Conservation (phyloP, 2,113 vertebrate genomes). For the Macrotus californicus region DNA sequence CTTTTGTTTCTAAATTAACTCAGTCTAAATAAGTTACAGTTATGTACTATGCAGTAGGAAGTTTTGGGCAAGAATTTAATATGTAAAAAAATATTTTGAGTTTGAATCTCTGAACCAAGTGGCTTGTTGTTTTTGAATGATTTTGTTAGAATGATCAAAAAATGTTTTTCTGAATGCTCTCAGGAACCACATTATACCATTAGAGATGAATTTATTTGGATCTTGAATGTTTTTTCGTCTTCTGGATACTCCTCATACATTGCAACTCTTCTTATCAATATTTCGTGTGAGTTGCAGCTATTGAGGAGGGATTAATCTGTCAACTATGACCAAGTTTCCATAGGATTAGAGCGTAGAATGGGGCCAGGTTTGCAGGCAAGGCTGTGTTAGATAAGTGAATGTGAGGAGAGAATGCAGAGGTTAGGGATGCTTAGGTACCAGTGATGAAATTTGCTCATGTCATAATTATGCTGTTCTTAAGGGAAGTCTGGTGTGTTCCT, state of each 20-base stretch:
- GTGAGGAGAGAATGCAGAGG: neutral
- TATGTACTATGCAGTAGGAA: neutral
- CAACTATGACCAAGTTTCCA: neutral
- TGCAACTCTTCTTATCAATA: neutral
- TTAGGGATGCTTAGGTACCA: neutral
- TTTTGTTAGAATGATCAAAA: slow-evolving; percentile 26
- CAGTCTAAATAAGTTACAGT: slow-evolving; percentile 60
- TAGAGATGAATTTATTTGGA: neutral
- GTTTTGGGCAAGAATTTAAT: neutral
- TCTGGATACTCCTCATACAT: neutral
- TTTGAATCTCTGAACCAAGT: neutral
- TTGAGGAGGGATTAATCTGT: neutral
- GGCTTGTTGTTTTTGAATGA: neutral
- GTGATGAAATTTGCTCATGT: neutral
- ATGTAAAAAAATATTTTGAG: neutral
- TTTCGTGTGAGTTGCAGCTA: neutral
- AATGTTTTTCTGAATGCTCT: neutral
- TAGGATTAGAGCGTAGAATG: neutral
- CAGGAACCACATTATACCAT: neutral
- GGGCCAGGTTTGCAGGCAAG: neutral
- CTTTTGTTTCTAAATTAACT: slow-evolving; percentile 57
- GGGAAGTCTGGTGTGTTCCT: slow-evolving; percentile 69
- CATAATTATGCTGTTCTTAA: neutral
- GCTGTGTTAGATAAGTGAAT: neutral
- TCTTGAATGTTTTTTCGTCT: neutral